phyloP scores from a whole-genome alignment of 2,888 invertebrate species.

The Odontomyia ornata region DNA sequence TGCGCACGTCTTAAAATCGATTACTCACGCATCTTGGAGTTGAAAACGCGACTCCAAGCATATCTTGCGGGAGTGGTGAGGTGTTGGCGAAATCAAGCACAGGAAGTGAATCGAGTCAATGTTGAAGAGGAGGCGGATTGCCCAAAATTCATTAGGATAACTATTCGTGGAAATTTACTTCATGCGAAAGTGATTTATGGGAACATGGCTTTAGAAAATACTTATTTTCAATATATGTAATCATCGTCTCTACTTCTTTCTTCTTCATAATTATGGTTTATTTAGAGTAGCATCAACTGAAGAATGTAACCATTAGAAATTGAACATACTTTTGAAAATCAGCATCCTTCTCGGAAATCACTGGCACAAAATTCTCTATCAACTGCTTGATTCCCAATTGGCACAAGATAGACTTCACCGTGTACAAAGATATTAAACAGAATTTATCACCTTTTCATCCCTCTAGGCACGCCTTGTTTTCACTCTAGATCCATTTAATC shows the following conservation, averaged over 20 bases:
- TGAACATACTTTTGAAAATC: no score
- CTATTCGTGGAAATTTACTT: background rate
- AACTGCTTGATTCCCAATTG: background rate
- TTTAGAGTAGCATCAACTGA: no score
- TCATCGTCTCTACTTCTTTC: no score
- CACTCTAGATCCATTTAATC: constrained; percentile 36
- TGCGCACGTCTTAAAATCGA: constrained; percentile 6
- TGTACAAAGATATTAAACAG: background rate
- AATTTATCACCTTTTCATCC: constrained; percentile 30
- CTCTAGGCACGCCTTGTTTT: constrained; percentile 35
- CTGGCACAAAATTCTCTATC: constrained; percentile 8
- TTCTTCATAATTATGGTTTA: no score
- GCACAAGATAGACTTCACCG: background rate
- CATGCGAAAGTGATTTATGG: background rate
- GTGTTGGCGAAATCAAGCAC: constrained; percentile 1
- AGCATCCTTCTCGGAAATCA: no score
- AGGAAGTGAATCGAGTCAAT: constrained; percentile 23
- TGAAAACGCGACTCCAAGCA: background rate
- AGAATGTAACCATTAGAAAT: no score
- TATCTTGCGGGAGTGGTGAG: background rate
- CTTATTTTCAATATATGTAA: no score
- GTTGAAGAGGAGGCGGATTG: background rate
- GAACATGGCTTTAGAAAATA: background rate
- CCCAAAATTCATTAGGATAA: background rate
- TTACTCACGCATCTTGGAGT: constrained; percentile 22